Conservation (phyloP, 2,113 vertebrate genomes). For the Mohoua ochrocephala region DNA sequence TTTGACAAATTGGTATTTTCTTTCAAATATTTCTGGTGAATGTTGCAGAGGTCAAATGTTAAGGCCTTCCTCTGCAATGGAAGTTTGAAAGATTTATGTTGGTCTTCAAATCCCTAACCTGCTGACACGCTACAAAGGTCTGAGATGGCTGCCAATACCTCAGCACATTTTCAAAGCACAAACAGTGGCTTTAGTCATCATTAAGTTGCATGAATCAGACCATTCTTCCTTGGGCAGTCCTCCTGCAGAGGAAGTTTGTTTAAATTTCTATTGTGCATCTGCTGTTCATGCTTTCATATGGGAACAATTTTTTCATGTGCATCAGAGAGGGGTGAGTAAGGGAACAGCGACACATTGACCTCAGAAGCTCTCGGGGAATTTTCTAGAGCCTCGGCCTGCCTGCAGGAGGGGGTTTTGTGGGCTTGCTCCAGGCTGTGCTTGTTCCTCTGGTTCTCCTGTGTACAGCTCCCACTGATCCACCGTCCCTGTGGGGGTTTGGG, state of each 20-base stretch:
- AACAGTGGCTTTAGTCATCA: not conserved
- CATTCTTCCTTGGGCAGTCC: not conserved
- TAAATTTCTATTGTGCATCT: not conserved
- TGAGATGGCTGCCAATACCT: slow-evolving; percentile 9
- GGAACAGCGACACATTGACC: not conserved
- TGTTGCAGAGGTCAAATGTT: not conserved
- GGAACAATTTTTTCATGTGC: not conserved
- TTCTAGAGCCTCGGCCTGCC: not conserved
- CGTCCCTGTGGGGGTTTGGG: not conserved
- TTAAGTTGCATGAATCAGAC: not conserved
- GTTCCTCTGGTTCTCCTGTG: not conserved
- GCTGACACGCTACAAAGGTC: not conserved
- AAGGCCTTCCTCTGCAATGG: not conserved
- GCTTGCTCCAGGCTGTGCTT: not conserved
- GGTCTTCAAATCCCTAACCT: not conserved
- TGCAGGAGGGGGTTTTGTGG: not conserved
- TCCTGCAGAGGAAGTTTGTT: not conserved
- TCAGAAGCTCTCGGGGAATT: not conserved
- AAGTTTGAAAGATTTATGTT: slow-evolving; percentile 5
- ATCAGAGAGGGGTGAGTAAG: not conserved
- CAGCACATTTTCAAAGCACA: not conserved
- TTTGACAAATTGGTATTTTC: not conserved
- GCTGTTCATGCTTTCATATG: not conserved
- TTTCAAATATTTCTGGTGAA: not conserved
- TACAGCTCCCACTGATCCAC: not conserved